A percentile compares a stretch with the other conserved stretches of the same genome.
Conservation (phyloP, 2,888 invertebrate genomes). For the Amphipoea oculea region DNA sequence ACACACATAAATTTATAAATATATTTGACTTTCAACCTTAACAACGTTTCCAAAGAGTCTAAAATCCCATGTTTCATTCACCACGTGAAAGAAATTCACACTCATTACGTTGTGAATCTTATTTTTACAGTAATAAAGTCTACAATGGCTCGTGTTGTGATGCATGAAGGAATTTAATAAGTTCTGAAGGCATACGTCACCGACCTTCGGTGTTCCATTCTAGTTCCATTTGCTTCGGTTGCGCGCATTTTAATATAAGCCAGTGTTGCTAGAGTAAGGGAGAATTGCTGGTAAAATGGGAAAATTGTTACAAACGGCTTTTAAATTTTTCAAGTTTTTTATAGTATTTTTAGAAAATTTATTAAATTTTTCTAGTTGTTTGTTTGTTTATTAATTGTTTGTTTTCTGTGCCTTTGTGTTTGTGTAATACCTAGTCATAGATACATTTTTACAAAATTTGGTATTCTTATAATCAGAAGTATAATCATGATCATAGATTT, state of each 20-base stretch:
- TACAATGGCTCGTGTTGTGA: constrained; percentile 31
- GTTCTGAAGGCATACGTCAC: constrained; percentile 64
- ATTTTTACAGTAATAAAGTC: fast-evolving
- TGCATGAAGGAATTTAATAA: constrained; percentile 67
- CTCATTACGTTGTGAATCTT: constrained; percentile 14
- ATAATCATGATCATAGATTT: not conserved
- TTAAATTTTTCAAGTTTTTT: not conserved
- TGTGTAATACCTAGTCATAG: not conserved
- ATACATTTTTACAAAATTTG: not conserved
- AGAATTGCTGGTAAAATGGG: constrained; percentile 21
- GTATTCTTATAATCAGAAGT: not conserved
- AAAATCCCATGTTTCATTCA: constrained; percentile 5
- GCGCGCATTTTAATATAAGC: constrained; percentile 70
- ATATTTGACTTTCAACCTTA: constrained; percentile 21
- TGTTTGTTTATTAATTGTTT: not conserved
- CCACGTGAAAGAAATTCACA: not conserved
- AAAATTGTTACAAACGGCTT: not conserved
- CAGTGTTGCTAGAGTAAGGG: constrained; percentile 66
- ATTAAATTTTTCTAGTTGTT: not conserved
- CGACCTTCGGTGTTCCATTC: constrained; percentile 75
- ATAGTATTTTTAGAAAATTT: not conserved
- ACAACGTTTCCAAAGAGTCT: fast-evolving
- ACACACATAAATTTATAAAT: not conserved
- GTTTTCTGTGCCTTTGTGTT: not conserved
- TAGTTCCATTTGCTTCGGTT: constrained; percentile 69